Base-by-base conservation (phyloP, 2,888 invertebrate species). In the Pycnomerus fuliginosus region DNA sequence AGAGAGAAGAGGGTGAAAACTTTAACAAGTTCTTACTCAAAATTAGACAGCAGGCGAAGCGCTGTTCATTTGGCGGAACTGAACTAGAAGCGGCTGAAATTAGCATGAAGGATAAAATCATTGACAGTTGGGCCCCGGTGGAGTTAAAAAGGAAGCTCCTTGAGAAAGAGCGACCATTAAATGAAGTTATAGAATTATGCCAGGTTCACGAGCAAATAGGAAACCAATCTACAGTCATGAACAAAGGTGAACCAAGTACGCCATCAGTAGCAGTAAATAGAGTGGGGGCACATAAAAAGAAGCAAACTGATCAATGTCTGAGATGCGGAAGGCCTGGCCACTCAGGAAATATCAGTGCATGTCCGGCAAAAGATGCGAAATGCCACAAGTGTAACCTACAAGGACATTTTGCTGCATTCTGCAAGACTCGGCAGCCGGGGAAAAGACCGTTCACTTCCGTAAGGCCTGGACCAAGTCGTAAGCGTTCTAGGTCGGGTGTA, bases 1-100 rank as follows among this genome's bases (percentile, higher is more conserved):
- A 55, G 46, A 56, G 54, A 33, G n/a, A n/a, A n/a, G 56, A 54
- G 32, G 56, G 45, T 11, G 64, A 65, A 44, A 56, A 37, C 11
- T 59, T 69, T 23, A 53, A 56, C 13, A 60, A 60, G 27, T 65
- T 59, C 45, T 12, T 67, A 3, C 24, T 63, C 10, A 51, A 54
- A 32, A 27, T 60, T 10, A 43, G 65, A 16, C 48, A 62, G 24
- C 67, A 68, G 49, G 42, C 44, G n/a, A 59, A 58, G 34, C n/a
- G n/a, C n/a, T 64, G 63, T 48, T 40, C 47, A 29, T 66, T 64
- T 53, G 58, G 52, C 4, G 55, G 55, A 14, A 51, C 28, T 12
- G 56, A 33, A 30, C 24, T 40, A 25, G 48, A 56, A 37, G 48
- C 53, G 4, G 20, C 29, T 7, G 55, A 58, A 38, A 57, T 57